These are phyloP conservation scores for Kradibia gibbosae DNA, from an alignment of 1,140 invertebrate species.

Conservation along the genomic window DNA sequence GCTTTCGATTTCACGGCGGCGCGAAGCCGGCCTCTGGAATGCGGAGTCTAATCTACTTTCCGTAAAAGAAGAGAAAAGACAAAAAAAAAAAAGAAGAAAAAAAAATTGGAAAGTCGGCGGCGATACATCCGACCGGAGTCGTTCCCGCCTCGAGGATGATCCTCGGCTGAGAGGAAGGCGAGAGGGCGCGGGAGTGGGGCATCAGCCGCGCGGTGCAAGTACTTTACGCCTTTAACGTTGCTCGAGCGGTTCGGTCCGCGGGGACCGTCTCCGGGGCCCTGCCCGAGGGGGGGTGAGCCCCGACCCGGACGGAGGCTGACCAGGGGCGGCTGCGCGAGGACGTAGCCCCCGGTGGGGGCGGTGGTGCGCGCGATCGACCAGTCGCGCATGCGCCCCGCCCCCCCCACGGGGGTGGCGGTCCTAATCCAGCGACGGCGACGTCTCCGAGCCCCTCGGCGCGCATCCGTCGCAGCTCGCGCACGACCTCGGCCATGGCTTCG, in stretches of 20 bases:
- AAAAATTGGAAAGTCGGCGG: too few relatives aligned
- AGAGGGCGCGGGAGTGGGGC: neutral
- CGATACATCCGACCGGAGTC: too few relatives aligned
- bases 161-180: too few relatives aligned
- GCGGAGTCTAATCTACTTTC: too few relatives aligned
- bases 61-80: too few relatives aligned
- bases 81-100: too few relatives aligned
- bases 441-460: neutral
- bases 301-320: neutral
- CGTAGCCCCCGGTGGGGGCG: neutral
- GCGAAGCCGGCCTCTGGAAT: too few relatives aligned
- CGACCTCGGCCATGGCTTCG: conserved; percentile 25
- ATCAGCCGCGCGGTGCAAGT: too few relatives aligned
- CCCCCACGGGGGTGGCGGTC: neutral
- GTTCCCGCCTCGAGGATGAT: too few relatives aligned
- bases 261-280: neutral
- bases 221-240: neutral
- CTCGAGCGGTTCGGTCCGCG: neutral
- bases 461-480: neutral
- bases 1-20: too few relatives aligned
- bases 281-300: neutral
- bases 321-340: neutral
- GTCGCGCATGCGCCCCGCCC: conserved; percentile 22
- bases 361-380: conserved; percentile 38
- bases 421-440: conserved; percentile 14